Base-by-base conservation (phyloP, 1,140 invertebrate genomes). In the Dreissena polymorpha region DNA sequence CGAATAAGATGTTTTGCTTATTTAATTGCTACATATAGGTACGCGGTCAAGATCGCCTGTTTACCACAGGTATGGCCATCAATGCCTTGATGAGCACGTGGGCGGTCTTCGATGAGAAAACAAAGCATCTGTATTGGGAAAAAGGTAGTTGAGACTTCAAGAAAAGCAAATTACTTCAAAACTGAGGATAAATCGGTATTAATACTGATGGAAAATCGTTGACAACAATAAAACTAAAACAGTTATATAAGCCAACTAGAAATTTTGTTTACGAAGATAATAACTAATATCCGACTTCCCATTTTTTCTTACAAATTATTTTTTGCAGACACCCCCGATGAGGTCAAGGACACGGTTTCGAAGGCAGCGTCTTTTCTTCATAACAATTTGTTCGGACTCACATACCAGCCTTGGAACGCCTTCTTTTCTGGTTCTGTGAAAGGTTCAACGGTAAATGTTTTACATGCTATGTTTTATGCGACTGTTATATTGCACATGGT, bases 371-470 rank as follows among this genome's bases (percentile, higher is more conserved):
- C 51, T 3, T 92, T 88, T 83, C 64, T 92, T 21, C 67, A 76
- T 25, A 68, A 80, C 10, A 85, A 90, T 69, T 81, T 88, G 12
- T 81, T 91, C 8, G 72, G 75, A 80, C 83, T 8, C 85, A 88
- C 12, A 14, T 91, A 88, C 64, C 88, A 91, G 76, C 88, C 90
- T 8, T 91, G 89, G 88, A 92, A 92, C 63, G 87, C 89, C 51
- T 92, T 92, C 79, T 92, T 91, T 83, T 92, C 91, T 0, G 90
- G 90, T 13, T 91, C 88, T n/a, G 85, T 88, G 3, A 90, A 90
- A 86, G 88, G 89, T 5, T 82, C 70, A 39, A 85, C 76, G 14
- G 87, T 89, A 84, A 2, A 39, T 39, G 39, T 39, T 5, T 39
- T 5, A 39, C 39, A 39, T 39, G 8, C 39, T 5, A 5, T 39